A percentile compares a stretch with the other conserved stretches of the same genome.
These are phyloP conservation scores for Rotaria sp. DNA, from an alignment of 2,888 invertebrate species.

Conservation along the genomic window DNA sequence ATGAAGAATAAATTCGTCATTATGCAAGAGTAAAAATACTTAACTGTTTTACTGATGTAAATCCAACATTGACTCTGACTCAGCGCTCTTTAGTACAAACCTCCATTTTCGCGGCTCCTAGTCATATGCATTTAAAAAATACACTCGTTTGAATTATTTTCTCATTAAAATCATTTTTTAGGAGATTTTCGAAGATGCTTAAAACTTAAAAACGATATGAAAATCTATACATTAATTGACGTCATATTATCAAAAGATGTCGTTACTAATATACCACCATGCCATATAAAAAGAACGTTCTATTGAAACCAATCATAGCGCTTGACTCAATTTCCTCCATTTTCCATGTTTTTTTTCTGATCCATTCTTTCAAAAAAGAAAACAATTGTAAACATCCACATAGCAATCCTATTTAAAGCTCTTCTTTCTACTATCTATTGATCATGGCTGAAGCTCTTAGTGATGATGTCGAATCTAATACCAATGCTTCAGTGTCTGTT, in stretches of 20 bases:
- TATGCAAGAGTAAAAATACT: too few relatives aligned
- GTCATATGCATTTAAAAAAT: too few relatives aligned
- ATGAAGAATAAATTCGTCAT: too few relatives aligned
- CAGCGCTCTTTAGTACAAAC: too few relatives aligned
- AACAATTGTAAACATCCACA: background rate
- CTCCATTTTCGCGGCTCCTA: too few relatives aligned
- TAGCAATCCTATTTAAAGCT: background rate
- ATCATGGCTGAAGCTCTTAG: background rate
- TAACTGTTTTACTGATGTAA: too few relatives aligned
- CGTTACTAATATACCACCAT: background rate
- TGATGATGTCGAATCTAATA: background rate
- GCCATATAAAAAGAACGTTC: background rate
- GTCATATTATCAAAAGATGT: background rate
- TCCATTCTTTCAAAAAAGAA: background rate
- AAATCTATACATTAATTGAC: too few relatives aligned
- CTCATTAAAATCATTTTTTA: too few relatives aligned
- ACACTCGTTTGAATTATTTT: too few relatives aligned
- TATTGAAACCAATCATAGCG: background rate
- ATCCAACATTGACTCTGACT: too few relatives aligned
- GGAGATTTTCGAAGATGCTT: too few relatives aligned
- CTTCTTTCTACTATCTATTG: background rate
- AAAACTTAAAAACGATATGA: too few relatives aligned
- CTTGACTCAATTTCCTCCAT: conserved; percentile 10
- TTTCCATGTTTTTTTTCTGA: background rate
- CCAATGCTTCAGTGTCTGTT: background rate